Evolutionary conservation across 2,888 invertebrate species (phyloP), one percentile per base, ranked within the genome.

Genomic region (Ischnus inquisitorius): DNA sequence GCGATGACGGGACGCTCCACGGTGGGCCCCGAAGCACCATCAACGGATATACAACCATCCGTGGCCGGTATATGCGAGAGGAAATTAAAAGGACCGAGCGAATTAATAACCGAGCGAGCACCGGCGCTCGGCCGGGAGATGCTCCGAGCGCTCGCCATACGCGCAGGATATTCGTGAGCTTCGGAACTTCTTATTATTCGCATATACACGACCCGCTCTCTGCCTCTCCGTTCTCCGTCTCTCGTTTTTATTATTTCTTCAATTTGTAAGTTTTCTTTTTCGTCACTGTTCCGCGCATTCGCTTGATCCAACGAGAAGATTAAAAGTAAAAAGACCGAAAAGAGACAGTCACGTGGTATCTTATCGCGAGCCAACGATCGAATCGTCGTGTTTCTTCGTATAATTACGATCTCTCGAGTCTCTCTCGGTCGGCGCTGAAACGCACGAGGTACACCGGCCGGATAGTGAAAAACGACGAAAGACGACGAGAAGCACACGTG

Each of bases 1-100:
- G 91, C 91, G 92, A 92, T 93, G 92, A 93, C 92, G 92, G 90
- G 90, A 91, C 88, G 85, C 89, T 86, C 87, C 82, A 86, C 84
- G 88, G 88, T 89, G 85, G 86, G 79, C 87, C 82, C 57, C 77
- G 60, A 65, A 81, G 43, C 46, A 46, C 28, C 68, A 68, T 46
- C 28, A 19, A 5, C 28, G 16, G 46, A 25, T 57, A 34, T 57
- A 57, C 62, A 43, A 74, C 74, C 46, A 19, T 28, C 34, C 60
- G 62, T 60, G 12, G 54, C 41, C 39, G 39, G 19, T 48, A 82
- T 80, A 34, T 65, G 60, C 79, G 69, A 76, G 83, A 75, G 68
- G 74, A 80, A 78, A 90, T 90, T 89, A 91, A 92, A 90, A 88
- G 85, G 83, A 88, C 88, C 87, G 69, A 88, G 85, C 88, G 88